Conservation (phyloP, 2,888 invertebrate species). For the Drosophila borealis region DNA sequence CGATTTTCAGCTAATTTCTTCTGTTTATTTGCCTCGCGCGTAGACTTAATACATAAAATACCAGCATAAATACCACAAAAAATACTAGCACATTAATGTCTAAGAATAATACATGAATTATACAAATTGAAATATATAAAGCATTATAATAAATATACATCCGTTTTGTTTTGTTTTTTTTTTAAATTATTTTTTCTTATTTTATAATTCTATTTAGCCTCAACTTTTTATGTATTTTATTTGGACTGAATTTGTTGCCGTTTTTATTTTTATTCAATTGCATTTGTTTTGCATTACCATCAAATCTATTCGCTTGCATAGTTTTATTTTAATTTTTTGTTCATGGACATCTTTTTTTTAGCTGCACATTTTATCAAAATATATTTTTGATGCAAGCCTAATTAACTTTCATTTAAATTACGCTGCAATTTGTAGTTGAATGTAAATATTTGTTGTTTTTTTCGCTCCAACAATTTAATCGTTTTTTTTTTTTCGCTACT, state of each 20-base stretch:
- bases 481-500: slow-evolving; percentile 17
- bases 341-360: neutral
- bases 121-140: slow-evolving; percentile 23
- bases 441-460: slow-evolving; percentile 42
- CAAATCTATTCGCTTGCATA: neutral
- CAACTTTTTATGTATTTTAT: neutral
- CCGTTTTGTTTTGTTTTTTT: neutral
- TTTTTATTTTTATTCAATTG: slow-evolving; percentile 5
- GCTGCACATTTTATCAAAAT: slow-evolving; percentile 55
- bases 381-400: slow-evolving; percentile 32
- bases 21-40: slow-evolving; percentile 35
- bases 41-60: slow-evolving; percentile 40
- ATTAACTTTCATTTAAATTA: slow-evolving; percentile 19
- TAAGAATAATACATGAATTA: slow-evolving; percentile 21
- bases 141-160: slow-evolving; percentile 25
- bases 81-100: slow-evolving; percentile 6
- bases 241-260: slow-evolving; percentile 18
- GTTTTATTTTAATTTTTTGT: neutral
- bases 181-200: neutral
- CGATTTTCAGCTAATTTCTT: slow-evolving; percentile 6
- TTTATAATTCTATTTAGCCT: neutral
- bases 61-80: slow-evolving; percentile 49
- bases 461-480: slow-evolving; percentile 1
- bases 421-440: slow-evolving; percentile 33
- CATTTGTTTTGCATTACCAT: neutral